These are phyloP conservation scores for Piprites chloris DNA, from an alignment of 2,113 vertebrate species.

Conservation along the genomic window DNA sequence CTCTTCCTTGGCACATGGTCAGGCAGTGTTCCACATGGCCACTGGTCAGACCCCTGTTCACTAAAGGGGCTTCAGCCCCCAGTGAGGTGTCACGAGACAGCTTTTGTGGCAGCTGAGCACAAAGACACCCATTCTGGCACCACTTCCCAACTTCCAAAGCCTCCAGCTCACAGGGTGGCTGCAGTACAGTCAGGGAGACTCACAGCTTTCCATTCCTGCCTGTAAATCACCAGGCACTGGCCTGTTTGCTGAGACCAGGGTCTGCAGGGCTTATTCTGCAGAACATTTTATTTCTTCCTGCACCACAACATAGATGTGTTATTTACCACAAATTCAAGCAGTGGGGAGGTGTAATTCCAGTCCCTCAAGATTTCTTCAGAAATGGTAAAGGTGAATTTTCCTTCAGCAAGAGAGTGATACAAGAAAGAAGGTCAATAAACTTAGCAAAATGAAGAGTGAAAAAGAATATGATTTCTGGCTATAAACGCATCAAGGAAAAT, in stretches of 20 bases:
- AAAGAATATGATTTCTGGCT: background rate
- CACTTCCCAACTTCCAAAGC: background rate
- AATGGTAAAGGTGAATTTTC: background rate
- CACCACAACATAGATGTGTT: background rate
- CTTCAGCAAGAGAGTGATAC: background rate
- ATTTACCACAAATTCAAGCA: background rate
- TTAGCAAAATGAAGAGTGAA: background rate
- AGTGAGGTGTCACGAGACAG: background rate
- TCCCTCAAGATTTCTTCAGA: background rate
- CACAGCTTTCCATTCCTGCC: background rate
- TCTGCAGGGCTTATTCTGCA: background rate
- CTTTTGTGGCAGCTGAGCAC: background rate
- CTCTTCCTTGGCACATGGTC: background rate
- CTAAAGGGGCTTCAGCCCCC: background rate
- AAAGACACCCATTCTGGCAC: background rate
- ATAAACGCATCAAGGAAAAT: background rate
- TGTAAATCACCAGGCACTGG: background rate
- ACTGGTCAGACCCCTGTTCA: background rate
- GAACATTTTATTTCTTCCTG: background rate
- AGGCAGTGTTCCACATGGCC: background rate
- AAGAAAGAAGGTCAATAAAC: background rate
- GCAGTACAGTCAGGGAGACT: background rate
- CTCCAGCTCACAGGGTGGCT: background rate
- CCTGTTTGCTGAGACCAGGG: background rate
- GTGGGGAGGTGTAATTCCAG: background rate